A percentile compares a stretch with the other conserved stretches of the same genome.
phyloP scores from a whole-genome alignment of 2,113 vertebrate genomes.

The Lampris incognitus region DNA sequence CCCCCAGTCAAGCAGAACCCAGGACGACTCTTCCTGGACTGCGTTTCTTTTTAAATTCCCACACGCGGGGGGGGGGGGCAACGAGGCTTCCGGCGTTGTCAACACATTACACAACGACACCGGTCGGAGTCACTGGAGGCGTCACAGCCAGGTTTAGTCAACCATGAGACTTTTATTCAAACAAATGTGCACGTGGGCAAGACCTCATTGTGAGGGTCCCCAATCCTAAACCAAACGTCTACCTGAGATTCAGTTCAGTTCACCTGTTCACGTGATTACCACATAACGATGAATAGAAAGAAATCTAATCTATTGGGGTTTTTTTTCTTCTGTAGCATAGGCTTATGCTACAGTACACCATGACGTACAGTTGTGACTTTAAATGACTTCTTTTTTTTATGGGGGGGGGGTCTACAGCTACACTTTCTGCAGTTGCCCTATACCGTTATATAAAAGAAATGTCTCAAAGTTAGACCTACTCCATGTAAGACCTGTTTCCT shows the following conservation, averaged over 20 bases:
- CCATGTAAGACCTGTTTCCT: background rate
- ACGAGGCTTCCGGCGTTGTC: constrained; percentile 19
- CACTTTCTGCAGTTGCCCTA: constrained; percentile 52
- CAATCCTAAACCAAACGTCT: constrained; percentile 68
- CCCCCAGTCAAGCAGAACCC: constrained; percentile 3
- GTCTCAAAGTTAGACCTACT: background rate
- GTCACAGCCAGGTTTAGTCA: constrained; percentile 76
- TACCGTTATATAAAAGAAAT: constrained; percentile 62
- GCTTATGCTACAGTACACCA: constrained; percentile 71
- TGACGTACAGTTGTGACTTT: constrained; percentile 50
- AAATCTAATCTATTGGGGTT: constrained; percentile 68
- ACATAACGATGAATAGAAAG: constrained; percentile 70
- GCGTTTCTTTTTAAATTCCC: constrained; percentile 33
- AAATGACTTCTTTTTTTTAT: constrained; percentile 51
- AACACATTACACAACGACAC: constrained; percentile 38
- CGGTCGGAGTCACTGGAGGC: constrained; percentile 40
- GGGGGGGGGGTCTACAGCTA: constrained; percentile 68
- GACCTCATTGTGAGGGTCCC: constrained; percentile 60
- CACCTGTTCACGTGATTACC: constrained; percentile 66
- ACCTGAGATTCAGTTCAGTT: constrained; percentile 78
- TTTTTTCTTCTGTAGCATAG: constrained; percentile 54
- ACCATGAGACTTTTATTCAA: constrained; percentile 67
- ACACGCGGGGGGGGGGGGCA: constrained; percentile 34
- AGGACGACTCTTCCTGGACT: background rate
- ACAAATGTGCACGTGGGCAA: constrained; percentile 74